Evolutionary conservation across 2,888 invertebrate species (phyloP), one percentile per base, ranked within the genome.

Genomic region (Herminia tarsipennalis): DNA sequence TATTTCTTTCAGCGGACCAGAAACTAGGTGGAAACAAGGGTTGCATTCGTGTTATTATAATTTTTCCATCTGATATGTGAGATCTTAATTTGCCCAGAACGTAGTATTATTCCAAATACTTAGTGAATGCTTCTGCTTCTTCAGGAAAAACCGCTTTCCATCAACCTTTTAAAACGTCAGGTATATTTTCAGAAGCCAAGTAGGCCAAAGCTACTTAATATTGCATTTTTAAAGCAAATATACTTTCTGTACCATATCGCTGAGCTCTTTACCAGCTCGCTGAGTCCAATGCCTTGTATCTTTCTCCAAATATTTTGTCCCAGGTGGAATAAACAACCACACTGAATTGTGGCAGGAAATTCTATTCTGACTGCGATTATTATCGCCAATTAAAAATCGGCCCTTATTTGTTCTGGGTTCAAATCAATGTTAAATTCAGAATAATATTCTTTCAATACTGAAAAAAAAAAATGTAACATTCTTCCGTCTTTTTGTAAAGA

Each of bases 321-420:
- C 13, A 36, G 17, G 10, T 36, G 24, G 9, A 36, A 36, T 17
- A 36, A 24, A 17, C 36, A 16, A 36, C n/a, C 25, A 8, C n/a
- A 21, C 5, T 36, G 43, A 9, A 36, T 21, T 24, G 43, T 43
- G 9, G 9, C 18, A 18, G 41, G 41, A 20, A 41, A 41, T 27
- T 27, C 34, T 24, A 21, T 27, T 20, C 16, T 20, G 3, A 41
- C 32, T 41, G 34, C 41, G 5, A 36, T 43, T 35, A 43, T 36
- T 16, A 33, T 25, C 8, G 33, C 40, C 17, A 27, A 33, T 25
- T 40, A 32, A 32, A 40, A 40, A 40, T 40, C 40, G n/a, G 25
- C n/a, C n/a, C n/a, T n/a, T n/a, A n/a, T n/a, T n/a, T n/a, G n/a
- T n/a, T n/a, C n/a, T n/a, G n/a, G n/a, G n/a, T n/a, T n/a, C n/a